A percentile compares a stretch with the other conserved stretches of the same genome.
These are phyloP conservation scores for Piaya cayana DNA, from an alignment of 2,113 vertebrate species.

Conservation along the genomic window DNA sequence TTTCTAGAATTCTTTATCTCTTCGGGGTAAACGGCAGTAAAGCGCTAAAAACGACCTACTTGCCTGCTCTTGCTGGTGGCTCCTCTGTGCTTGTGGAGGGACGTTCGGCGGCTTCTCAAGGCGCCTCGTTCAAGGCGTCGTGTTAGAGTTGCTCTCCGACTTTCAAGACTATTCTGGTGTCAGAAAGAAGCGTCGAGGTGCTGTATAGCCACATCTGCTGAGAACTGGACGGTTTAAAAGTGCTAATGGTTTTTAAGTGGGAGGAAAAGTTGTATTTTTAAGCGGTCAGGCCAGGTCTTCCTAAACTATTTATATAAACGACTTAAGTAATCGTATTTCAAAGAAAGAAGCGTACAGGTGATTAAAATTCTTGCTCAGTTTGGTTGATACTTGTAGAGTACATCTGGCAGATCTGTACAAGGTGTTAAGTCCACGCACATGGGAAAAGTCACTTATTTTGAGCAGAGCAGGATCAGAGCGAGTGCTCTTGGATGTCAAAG, in stretches of 20 bases:
- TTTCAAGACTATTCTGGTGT: not conserved
- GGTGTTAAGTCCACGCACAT: not conserved
- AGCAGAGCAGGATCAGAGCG: not conserved
- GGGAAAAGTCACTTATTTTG: rapidly evolving
- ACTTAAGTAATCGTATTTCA: not conserved
- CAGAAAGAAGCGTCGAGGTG: not conserved
- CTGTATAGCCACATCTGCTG: not conserved
- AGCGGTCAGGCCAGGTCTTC: not conserved
- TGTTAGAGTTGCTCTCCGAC: not conserved
- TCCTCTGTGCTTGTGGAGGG: rapidly evolving
- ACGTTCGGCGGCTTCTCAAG: not conserved
- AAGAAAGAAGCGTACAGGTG: not conserved
- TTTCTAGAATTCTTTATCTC: not conserved
- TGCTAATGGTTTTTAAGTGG: not conserved
- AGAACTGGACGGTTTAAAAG: not conserved
- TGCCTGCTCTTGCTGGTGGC: not conserved
- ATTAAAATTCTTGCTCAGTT: not conserved
- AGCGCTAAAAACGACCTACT: not conserved
- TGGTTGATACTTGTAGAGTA: not conserved
- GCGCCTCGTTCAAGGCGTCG: rapidly evolving
- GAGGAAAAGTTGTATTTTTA: not conserved
- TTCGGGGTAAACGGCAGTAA: no score
- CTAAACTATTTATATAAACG: not conserved
- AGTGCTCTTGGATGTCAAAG: not conserved
- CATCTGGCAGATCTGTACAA: not conserved